phyloP scores from a whole-genome alignment of 2,888 invertebrate genomes.

The Drosophila recens region DNA sequence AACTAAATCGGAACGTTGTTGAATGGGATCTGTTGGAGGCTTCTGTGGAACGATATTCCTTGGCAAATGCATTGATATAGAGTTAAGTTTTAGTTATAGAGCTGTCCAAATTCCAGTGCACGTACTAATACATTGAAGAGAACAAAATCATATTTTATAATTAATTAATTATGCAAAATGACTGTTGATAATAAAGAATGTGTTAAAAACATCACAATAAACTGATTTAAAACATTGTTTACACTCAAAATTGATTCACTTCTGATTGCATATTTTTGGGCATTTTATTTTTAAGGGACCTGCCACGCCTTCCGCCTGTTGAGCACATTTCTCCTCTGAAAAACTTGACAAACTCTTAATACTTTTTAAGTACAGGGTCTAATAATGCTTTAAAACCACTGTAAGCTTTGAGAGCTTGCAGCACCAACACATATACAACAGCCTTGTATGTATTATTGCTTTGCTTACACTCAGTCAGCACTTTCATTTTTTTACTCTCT shows the following conservation, averaged over 20 bases:
- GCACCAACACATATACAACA: neutral
- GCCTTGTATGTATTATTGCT: no score
- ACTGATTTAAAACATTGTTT: neutral
- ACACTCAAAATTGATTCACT: neutral
- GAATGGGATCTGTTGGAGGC: slow-evolving; percentile 1
- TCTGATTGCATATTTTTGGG: neutral
- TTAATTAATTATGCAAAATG: neutral
- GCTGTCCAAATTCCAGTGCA: slow-evolving; percentile 9
- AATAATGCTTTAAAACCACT: neutral
- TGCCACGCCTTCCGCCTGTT: neutral
- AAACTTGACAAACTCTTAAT: neutral
- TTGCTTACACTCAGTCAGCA: no score
- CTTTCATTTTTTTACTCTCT: no score
- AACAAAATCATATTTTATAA: neutral
- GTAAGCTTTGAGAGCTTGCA: neutral
- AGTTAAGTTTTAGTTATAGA: slow-evolving; percentile 8
- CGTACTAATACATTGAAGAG: neutral
- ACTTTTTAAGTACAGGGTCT: neutral
- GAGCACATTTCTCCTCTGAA: neutral
- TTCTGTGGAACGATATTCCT: slow-evolving; percentile 37
- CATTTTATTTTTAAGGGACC: neutral
- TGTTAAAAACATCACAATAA: neutral
- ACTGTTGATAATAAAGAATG: neutral
- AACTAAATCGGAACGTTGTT: neutral
- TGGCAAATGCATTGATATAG: slow-evolving; percentile 21